phyloP scores from a whole-genome alignment of 2,888 invertebrate genomes.

The Apotomis turbidana region DNA sequence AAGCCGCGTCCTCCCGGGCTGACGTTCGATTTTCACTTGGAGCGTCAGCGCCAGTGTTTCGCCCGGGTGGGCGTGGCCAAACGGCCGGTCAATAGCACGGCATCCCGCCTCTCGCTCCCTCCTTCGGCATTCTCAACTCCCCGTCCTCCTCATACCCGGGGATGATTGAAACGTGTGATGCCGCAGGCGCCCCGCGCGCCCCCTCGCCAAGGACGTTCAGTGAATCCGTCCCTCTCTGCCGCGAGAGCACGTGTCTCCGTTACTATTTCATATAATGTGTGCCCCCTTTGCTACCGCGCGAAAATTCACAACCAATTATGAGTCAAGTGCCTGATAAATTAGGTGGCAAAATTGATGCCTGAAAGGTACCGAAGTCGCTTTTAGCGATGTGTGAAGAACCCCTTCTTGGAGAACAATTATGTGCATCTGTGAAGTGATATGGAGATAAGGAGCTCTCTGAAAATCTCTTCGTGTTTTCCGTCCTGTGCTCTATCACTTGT shows the following conservation, averaged over 20 bases:
- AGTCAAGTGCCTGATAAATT: slow-evolving; percentile 81
- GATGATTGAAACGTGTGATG: slow-evolving; percentile 84
- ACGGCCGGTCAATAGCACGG: slow-evolving; percentile 83
- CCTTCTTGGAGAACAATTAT: slow-evolving; percentile 72
- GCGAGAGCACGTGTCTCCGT: slow-evolving; percentile 82
- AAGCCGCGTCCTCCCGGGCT: slow-evolving; percentile 79
- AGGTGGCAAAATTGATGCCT: slow-evolving; percentile 76
- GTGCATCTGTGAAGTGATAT: slow-evolving; percentile 76
- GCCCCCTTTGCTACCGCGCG: slow-evolving; percentile 78
- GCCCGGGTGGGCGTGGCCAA: slow-evolving; percentile 83
- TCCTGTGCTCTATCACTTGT: slow-evolving; percentile 73
- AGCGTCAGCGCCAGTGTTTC: slow-evolving; percentile 77
- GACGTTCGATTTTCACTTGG: slow-evolving; percentile 83
- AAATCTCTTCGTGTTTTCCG: slow-evolving; percentile 77
- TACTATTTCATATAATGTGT: slow-evolving; percentile 83
- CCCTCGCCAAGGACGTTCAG: slow-evolving; percentile 83
- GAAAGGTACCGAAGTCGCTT: slow-evolving; percentile 73
- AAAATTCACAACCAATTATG: slow-evolving; percentile 82
- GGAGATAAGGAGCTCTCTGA: slow-evolving; percentile 76
- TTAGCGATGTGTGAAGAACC: slow-evolving; percentile 71
- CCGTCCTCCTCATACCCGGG: slow-evolving; percentile 72
- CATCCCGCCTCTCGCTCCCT: slow-evolving; percentile 68
- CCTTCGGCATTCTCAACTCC: slow-evolving; percentile 50
- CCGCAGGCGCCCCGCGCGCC: slow-evolving; percentile 83
- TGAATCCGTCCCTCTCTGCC: slow-evolving; percentile 84